Percentiles rank a stretch among this genome's conserved stretches.
These are phyloP conservation scores for Thereva unica DNA, from an alignment of 2,888 invertebrate genomes.

Conservation along the genomic window DNA sequence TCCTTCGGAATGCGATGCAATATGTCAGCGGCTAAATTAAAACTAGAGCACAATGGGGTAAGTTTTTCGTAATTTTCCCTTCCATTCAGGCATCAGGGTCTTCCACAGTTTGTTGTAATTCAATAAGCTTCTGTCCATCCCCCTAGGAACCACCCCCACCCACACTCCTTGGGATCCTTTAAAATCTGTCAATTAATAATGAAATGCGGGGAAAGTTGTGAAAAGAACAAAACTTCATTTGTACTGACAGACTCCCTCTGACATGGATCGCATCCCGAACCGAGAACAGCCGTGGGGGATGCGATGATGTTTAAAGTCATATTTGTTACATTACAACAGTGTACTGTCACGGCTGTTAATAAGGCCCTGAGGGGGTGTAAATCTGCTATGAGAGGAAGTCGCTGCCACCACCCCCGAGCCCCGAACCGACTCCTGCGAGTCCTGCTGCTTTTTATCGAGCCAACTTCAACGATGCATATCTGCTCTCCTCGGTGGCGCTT, in stretches of 20 bases:
- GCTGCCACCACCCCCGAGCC: not conserved
- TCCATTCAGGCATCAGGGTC: not conserved
- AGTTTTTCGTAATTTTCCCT: slow-evolving; percentile 48
- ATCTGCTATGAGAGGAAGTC: slow-evolving; percentile 27
- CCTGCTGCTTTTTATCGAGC: slow-evolving; percentile 19
- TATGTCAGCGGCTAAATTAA: slow-evolving; percentile 95
- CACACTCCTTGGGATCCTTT: no score
- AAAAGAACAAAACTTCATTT: slow-evolving; percentile 19
- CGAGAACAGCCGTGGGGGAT: not conserved
- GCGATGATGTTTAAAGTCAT: slow-evolving; percentile 45
- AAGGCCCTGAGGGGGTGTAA: slow-evolving; percentile 52
- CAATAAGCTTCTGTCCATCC: slow-evolving; percentile 2
- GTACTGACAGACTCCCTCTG: slow-evolving; percentile 34
- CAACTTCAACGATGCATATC: slow-evolving; percentile 23
- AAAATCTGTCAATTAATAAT: slow-evolving; percentile 49
- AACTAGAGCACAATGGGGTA: slow-evolving; percentile 68
- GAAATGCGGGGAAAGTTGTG: slow-evolving; percentile 16
- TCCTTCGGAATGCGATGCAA: slow-evolving; percentile 98
- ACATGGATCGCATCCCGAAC: slow-evolving; percentile 3
- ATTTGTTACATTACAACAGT: slow-evolving; percentile 46
- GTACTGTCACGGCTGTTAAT: slow-evolving; percentile 55
- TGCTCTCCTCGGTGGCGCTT: slow-evolving; percentile 9
- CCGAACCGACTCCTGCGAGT: not conserved
- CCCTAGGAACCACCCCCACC: slow-evolving; percentile 11
- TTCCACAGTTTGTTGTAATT: slow-evolving; percentile 6